These are phyloP conservation scores for Pandemis corylana DNA, from an alignment of 2,888 invertebrate genomes.

Conservation along the genomic window DNA sequence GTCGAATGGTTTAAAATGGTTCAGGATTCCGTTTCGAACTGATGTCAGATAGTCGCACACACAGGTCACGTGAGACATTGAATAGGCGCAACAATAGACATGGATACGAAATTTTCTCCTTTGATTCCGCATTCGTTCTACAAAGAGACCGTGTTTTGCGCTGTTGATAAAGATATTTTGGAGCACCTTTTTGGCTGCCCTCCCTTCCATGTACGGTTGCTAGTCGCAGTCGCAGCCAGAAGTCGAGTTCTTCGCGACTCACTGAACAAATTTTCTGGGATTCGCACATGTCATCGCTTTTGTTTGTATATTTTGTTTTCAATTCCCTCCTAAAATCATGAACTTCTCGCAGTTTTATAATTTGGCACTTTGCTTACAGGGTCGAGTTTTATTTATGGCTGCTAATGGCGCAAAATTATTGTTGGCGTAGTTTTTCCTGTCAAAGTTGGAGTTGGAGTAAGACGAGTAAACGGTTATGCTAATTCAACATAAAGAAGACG, in stretches of 20 bases:
- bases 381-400: slow-evolving; percentile 54
- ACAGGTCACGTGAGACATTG: slow-evolving; percentile 21
- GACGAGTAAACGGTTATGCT: slow-evolving; percentile 51
- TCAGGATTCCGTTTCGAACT: neutral
- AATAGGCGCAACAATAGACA: slow-evolving; percentile 16
- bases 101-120: slow-evolving; percentile 10
- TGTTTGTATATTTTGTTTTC: slow-evolving; percentile 54
- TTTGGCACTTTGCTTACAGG: slow-evolving; percentile 49
- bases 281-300: slow-evolving; percentile 59
- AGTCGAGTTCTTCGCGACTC: slow-evolving; percentile 54
- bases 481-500: slow-evolving; percentile 53
- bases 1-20: neutral
- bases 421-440: slow-evolving; percentile 51
- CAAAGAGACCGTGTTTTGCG: slow-evolving; percentile 8
- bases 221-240: slow-evolving; percentile 24
- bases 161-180: slow-evolving; percentile 7
- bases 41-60: slow-evolving; percentile 11
- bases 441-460: slow-evolving; percentile 49
- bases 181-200: slow-evolving; percentile 10
- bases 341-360: slow-evolving; percentile 54
- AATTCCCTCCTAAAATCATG: slow-evolving; percentile 41
- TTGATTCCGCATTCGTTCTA: slow-evolving; percentile 6
- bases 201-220: neutral
- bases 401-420: slow-evolving; percentile 36
- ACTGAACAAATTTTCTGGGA: slow-evolving; percentile 65